Percentiles rank a stretch among this genome's conserved stretches.
phyloP scores from a whole-genome alignment of 2,113 vertebrate genomes.

The Pomatorhinus ruficollis region DNA sequence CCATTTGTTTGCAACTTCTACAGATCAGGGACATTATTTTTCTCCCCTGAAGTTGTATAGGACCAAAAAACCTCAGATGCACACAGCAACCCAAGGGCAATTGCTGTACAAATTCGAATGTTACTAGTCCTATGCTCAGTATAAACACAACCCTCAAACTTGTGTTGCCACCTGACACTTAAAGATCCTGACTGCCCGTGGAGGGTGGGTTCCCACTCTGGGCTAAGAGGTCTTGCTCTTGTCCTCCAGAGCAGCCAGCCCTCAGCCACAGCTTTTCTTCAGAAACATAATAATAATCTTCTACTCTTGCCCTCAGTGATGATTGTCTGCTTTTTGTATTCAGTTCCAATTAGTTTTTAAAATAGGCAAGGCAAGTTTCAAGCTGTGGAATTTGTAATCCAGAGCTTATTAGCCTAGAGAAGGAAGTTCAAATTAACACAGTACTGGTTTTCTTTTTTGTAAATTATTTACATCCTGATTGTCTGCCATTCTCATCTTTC shows the following conservation, averaged over 20 bases:
- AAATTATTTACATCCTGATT: not conserved
- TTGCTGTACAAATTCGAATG: rapidly evolving
- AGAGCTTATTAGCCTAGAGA: not conserved
- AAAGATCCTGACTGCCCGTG: not conserved
- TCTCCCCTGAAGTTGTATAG: not conserved
- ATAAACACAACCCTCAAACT: not conserved
- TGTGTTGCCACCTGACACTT: not conserved
- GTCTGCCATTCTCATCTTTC: not conserved
- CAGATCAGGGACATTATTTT: not conserved
- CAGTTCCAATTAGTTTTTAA: not conserved
- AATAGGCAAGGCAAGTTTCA: not conserved
- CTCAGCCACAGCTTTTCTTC: not conserved
- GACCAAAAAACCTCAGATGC: not conserved
- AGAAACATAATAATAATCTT: not conserved
- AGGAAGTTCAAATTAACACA: not conserved
- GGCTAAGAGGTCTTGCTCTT: not conserved
- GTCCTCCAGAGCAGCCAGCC: not conserved
- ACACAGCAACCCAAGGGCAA: not conserved
- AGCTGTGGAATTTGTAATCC: not conserved
- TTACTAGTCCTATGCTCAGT: rapidly evolving
- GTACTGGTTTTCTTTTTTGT: not conserved
- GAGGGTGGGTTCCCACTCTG: not conserved
- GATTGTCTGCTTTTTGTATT: not conserved
- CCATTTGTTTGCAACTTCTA: not conserved
- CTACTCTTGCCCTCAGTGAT: not conserved